Base-by-base conservation (phyloP, 2,113 vertebrate genomes). In the Galemys pyrenaicus region DNA sequence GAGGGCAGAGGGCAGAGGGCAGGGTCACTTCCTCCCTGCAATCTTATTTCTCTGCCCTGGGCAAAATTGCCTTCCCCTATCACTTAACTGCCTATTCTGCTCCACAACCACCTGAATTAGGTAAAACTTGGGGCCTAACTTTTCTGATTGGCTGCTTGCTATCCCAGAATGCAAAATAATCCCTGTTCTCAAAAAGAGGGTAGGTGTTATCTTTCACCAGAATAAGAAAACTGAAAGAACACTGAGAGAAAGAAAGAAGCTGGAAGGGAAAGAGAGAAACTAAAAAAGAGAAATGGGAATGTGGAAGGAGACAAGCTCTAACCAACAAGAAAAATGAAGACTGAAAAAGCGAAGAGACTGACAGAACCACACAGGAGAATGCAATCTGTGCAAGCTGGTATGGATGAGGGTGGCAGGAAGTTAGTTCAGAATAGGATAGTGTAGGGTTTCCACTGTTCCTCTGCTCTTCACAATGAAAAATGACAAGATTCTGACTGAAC, bases 31-130 rank as follows among this genome's bases (percentile, higher is more conserved):
- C 35, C 77, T 95, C 30, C 28, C 22, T 73, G 37, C 46, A 81
- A 70, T 87, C 85, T 89, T 68, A 89, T 87, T 60, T 88, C 70
- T 84, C 17, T 81, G n/a, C 28, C 67, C 16, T 60, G 62, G 65
- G 46, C 37, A 37, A 87, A 74, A 77, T 22, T 37, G 28, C 39
- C 51, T 89, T 41, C 77, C 35, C 89, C 46, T 39, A 8, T 64
- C 17, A 35, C 32, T 56, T 60, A 56, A 88, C 75, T 90, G 62
- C 30, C 65, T 80, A 22, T 60, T 85, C n/a, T 89, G 62, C 46
- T 49, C 32, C 2, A 8, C 10, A 51, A 58, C 54, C 62, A 26
- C 70, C 37, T 74, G 60, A 19, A 73, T 30, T 80, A 24, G 37
- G 58, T 95, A 68, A 71, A 58, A 80, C 22, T 37, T 71, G 44